Evolutionary conservation across 1,140 invertebrate species (phyloP).

Genomic region (Cepaea nemoralis): DNA sequence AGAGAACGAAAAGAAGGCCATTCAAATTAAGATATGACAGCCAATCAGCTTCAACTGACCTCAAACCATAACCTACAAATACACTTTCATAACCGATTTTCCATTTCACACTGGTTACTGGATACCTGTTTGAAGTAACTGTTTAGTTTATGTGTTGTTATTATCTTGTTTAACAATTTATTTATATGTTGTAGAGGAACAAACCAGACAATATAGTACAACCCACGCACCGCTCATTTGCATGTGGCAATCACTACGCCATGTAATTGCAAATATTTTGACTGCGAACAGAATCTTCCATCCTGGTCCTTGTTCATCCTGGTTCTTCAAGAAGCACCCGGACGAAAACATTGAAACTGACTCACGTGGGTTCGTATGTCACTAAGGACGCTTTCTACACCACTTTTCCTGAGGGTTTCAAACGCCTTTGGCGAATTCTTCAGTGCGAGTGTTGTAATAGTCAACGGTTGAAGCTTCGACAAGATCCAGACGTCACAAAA

Average conservation of each 20-base stretch:
- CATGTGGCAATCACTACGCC: neutral
- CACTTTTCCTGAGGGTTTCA: neutral
- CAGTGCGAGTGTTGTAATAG: neutral
- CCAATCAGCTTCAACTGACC: too few relatives aligned
- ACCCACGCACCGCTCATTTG: neutral
- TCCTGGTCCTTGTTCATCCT: slow-evolving; percentile 61
- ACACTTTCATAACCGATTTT: too few relatives aligned
- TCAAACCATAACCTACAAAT: too few relatives aligned
- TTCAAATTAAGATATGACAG: too few relatives aligned
- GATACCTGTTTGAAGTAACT: too few relatives aligned
- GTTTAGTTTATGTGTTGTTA: too few relatives aligned
- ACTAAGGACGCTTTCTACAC: slow-evolving; percentile 31
- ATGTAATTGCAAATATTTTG: neutral
- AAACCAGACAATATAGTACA: too few relatives aligned
- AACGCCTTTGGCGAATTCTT: neutral
- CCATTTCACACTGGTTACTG: too few relatives aligned
- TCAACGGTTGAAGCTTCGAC: neutral
- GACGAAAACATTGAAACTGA: slow-evolving; percentile 59
- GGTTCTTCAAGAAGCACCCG: slow-evolving; percentile 61
- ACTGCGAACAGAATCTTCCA: slow-evolving; percentile 38
- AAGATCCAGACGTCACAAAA: slow-evolving; percentile 8
- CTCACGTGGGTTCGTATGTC: slow-evolving; percentile 50
- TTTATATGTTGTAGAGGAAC: too few relatives aligned
- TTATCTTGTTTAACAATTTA: too few relatives aligned
- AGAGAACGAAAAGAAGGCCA: too few relatives aligned